Base-by-base conservation (phyloP, 2,113 vertebrate species). In the Hiodon alosoides region DNA sequence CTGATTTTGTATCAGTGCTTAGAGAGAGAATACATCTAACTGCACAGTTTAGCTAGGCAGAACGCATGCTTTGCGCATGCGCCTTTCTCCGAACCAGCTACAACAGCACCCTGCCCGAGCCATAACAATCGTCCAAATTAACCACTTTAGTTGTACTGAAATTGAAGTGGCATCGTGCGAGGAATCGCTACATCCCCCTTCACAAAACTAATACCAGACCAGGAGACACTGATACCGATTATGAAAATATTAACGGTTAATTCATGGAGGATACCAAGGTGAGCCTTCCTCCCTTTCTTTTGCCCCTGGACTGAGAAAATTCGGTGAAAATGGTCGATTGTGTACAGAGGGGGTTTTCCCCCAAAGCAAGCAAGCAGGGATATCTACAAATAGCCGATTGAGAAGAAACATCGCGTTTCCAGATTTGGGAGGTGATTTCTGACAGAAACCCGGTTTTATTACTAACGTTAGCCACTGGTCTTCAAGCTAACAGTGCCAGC, bases 381-480 rank as follows among this genome's bases (percentile, higher is more conserved):
- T 58, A 58, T 48, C 14, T 57, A 47, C 61, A 55, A 55, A 8
- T 57, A 48, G 46, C 51, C 53, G 64, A 47, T 7, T 58, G 73
- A 16, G 8, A 74, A 66, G 73, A 17, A 55, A 11, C 61, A 59
- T 3, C 50, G 16, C 61, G 50, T 73, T 73, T 65, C 53, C 31
- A 31, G 31, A 31, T 31, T 31, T 31, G 31, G 31, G 10, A 10
- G 2, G 52, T 55, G 68, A 47, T 10, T 13, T 7, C 31, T 47
- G 70, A 17, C 70, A 90, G 85, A 85, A 14, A 66, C 9, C 71
- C 57, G 0, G 71, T 75, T 16, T 85, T 87, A 87, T 88, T 87
- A 79, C 87, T 83, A 79, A 68, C 79, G 83, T 47, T 54, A 16
- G 57, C 51, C 52, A 57, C 5, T 57, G 54, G 54, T 57, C 54